Percentiles rank a stretch among this genome's conserved stretches.
phyloP scores from a whole-genome alignment of 2,113 vertebrate genomes.

The Proteles cristata region DNA sequence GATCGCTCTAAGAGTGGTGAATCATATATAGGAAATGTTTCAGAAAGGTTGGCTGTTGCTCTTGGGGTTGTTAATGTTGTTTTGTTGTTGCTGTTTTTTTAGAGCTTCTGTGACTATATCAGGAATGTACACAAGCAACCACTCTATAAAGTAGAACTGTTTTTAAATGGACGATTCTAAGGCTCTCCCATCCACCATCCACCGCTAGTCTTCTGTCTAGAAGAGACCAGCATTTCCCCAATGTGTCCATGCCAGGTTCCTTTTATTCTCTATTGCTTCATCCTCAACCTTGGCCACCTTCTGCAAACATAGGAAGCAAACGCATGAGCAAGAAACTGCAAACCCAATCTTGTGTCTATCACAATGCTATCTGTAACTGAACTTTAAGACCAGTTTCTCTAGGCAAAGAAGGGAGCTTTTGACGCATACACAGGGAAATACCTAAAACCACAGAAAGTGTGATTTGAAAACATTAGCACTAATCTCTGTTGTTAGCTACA shows the following conservation, averaged over 20 bases:
- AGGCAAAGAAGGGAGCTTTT: neutral
- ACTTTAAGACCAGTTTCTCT: neutral
- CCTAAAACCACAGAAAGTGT: neutral
- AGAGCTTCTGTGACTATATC: neutral
- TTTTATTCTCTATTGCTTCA: neutral
- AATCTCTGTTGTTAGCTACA: neutral
- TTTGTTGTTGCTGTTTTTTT: neutral
- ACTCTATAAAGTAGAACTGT: neutral
- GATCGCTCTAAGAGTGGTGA: neutral
- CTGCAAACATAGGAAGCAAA: neutral
- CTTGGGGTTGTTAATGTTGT: neutral
- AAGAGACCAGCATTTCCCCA: neutral
- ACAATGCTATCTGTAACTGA: neutral
- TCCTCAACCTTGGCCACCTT: neutral
- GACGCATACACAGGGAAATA: neutral
- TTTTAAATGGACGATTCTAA: neutral
- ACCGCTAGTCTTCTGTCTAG: neutral
- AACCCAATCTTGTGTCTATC: neutral
- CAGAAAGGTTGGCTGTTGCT: rapidly evolving
- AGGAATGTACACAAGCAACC: neutral
- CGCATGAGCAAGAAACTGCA: neutral
- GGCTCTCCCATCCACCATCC: neutral
- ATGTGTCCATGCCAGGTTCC: neutral
- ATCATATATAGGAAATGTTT: neutral
- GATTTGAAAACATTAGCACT: neutral